Conservation (phyloP, 1,140 invertebrate genomes). For the Charaxes varanes region DNA sequence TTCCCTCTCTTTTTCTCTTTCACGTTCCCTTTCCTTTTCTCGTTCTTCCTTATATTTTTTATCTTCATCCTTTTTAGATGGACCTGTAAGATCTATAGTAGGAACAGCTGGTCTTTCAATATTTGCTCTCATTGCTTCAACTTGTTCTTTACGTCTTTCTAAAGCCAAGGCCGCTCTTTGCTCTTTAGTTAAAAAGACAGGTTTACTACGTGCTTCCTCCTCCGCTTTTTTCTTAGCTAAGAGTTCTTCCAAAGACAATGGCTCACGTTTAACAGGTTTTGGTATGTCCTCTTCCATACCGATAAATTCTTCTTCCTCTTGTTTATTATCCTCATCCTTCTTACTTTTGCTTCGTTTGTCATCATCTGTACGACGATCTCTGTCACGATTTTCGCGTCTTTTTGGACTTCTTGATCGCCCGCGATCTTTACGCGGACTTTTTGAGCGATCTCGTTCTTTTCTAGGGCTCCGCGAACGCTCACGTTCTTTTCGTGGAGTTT, state of each 20-base stretch:
- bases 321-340: constrained; percentile 62
- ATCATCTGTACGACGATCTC: constrained; percentile 53
- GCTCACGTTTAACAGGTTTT: constrained; percentile 84
- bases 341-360: constrained; percentile 66
- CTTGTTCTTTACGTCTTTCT: constrained; percentile 90
- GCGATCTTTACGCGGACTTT: constrained; percentile 42
- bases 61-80: constrained; percentile 60
- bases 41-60: constrained; percentile 50
- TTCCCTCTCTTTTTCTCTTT: constrained; percentile 55
- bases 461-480: constrained; percentile 42
- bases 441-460: constrained; percentile 43
- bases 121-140: constrained; percentile 77
- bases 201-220: constrained; percentile 93
- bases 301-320: constrained; percentile 64
- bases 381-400: constrained; percentile 46
- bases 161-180: constrained; percentile 93
- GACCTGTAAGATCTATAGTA: constrained; percentile 65
- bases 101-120: constrained; percentile 51
- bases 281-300: constrained; percentile 41
- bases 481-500: constrained; percentile 46
- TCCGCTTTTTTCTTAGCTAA: constrained; percentile 97
- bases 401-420: constrained; percentile 49
- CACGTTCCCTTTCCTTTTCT: constrained; percentile 46
- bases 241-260: constrained; percentile 96
- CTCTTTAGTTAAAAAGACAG: constrained; percentile 97